Evolutionary conservation across 2,888 invertebrate species (phyloP).

Genomic region (Eurytoma adleriae): DNA sequence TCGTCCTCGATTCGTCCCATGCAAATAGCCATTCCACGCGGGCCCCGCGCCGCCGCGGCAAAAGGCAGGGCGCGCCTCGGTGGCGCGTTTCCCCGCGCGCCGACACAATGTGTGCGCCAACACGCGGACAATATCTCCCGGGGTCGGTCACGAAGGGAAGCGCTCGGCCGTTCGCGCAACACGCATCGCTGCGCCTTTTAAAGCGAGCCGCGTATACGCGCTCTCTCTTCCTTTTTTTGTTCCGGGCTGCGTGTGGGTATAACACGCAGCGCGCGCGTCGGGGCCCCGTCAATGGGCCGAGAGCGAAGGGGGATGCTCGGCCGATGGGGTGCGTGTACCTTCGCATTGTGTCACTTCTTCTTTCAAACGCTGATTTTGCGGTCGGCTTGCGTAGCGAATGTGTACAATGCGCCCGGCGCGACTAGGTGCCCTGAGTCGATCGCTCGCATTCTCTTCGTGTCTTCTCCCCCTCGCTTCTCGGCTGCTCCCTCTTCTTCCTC

Average conservation of each 20-base stretch:
- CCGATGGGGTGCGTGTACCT: constrained; percentile 17
- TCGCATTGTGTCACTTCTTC: constrained; percentile 73
- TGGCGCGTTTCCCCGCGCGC: constrained; percentile 4
- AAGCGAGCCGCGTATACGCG: constrained; percentile 62
- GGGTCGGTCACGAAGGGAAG: constrained; percentile 1
- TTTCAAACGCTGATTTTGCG: constrained; percentile 75
- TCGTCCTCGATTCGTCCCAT: constrained; percentile 39
- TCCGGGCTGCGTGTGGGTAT: background rate
- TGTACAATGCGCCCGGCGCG: constrained; percentile 32
- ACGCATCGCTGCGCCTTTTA: constrained; percentile 74
- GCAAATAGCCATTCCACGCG: constrained; percentile 45
- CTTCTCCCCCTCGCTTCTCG: background rate
- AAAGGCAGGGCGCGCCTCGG: constrained; percentile 22
- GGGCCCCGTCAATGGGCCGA: constrained; percentile 39
- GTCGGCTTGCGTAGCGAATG: constrained; percentile 75
- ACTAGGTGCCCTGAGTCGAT: constrained; percentile 3
- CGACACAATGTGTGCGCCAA: constrained; percentile 31
- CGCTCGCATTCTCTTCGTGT: constrained; percentile 28
- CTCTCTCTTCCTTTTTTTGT: background rate
- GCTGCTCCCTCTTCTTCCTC: background rate
- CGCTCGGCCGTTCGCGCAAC: constrained; percentile 37
- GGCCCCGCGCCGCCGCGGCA: constrained; percentile 7
- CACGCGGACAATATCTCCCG: constrained; percentile 1
- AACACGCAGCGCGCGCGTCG: constrained; percentile 15
- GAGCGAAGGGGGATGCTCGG: constrained; percentile 57